Conservation (phyloP, 2,797 vertebrate genomes). For the Scarus forsteni region DNA sequence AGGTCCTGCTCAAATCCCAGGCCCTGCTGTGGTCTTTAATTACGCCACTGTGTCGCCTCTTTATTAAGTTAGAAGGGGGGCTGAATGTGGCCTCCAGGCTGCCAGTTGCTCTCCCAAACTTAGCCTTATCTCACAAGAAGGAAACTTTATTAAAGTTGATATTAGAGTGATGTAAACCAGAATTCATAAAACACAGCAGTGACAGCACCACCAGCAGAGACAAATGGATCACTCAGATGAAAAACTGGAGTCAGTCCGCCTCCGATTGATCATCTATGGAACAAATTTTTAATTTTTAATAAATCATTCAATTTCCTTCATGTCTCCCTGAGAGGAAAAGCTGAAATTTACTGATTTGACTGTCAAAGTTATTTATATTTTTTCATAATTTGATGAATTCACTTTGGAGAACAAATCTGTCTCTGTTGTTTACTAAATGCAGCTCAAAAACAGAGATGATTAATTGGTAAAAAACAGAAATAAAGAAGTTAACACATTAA, state of each 20-base stretch:
- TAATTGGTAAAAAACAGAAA: neutral
- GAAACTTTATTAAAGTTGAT: constrained; percentile 13
- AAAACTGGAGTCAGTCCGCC: constrained; percentile 27
- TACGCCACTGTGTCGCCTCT: no score
- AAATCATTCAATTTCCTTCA: constrained; percentile 48
- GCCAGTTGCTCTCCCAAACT: neutral
- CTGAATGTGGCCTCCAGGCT: no score
- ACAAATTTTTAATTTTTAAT: constrained; percentile 47
- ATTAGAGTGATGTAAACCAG: neutral
- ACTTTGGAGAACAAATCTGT: constrained; percentile 47
- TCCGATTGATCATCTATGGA: constrained; percentile 49
- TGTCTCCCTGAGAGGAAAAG: constrained; percentile 11
- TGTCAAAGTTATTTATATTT: constrained; percentile 16
- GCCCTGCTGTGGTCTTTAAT: no score
- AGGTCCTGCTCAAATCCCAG: no score
- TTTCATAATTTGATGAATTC: constrained; percentile 35
- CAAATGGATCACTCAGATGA: constrained; percentile 24
- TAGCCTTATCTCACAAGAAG: neutral
- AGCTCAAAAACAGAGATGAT: constrained; percentile 24
- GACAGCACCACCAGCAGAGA: constrained; percentile 5
- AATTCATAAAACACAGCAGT: constrained; percentile 24
- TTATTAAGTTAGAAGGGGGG: no score
- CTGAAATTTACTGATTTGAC: constrained; percentile 35
- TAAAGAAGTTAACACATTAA: constrained; percentile 10
- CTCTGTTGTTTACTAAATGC: constrained; percentile 9